A percentile compares a stretch with the other conserved stretches of the same genome.
phyloP scores from a whole-genome alignment of 35 echinoderm and acorn worm species.

The Chiridota heheva region DNA sequence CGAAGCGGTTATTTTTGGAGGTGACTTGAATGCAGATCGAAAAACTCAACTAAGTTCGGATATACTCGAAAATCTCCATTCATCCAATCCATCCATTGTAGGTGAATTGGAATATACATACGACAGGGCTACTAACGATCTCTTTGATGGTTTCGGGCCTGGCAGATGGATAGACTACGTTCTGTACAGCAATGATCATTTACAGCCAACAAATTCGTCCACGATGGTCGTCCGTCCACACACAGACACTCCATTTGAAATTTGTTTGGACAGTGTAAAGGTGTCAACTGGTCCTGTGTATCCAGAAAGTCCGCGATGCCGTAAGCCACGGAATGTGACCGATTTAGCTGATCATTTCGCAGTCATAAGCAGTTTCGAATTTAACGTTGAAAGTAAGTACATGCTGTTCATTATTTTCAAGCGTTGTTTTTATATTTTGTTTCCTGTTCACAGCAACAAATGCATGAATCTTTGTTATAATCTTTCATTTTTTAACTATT shows the following conservation, averaged over 20 bases:
- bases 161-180: slow-evolving; percentile 64
- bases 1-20: slow-evolving; percentile 63
- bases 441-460: too few relatives aligned
- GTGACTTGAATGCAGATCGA: slow-evolving; percentile 52
- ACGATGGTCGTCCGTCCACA: slow-evolving; percentile 33
- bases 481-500: too few relatives aligned
- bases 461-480: too few relatives aligned
- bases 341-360: slow-evolving; percentile 74
- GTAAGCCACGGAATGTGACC: slow-evolving; percentile 40
- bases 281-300: slow-evolving; percentile 40
- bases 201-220: slow-evolving; percentile 36
- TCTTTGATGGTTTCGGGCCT: slow-evolving; percentile 30
- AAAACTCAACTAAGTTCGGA: slow-evolving; percentile 22
- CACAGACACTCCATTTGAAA: slow-evolving; percentile 24
- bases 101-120: slow-evolving; percentile 47
- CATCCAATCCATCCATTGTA: slow-evolving; percentile 37
- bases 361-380: slow-evolving; percentile 47
- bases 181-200: slow-evolving; percentile 51
- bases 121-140: slow-evolving; percentile 52
- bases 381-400: too few relatives aligned
- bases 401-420: too few relatives aligned
- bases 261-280: slow-evolving; percentile 42
- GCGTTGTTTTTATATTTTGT: too few relatives aligned
- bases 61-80: slow-evolving; percentile 50
- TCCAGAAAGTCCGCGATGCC: slow-evolving; percentile 47